A percentile compares a stretch with the other conserved stretches of the same genome.
phyloP scores from a whole-genome alignment of 2,113 vertebrate genomes.

The Neotragus pygmaeus region DNA sequence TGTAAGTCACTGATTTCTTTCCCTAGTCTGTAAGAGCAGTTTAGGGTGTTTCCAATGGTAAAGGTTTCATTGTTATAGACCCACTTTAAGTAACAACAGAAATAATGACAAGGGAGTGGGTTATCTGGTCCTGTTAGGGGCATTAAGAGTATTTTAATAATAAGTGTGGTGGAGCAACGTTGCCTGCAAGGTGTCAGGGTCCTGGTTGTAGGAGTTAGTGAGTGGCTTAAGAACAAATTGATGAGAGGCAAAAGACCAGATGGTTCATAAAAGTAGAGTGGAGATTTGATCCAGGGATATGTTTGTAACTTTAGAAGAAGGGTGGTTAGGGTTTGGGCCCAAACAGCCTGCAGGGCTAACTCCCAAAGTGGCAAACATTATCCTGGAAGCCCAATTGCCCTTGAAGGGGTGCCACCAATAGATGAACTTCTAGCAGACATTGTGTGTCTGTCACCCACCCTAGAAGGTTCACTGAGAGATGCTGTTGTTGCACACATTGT shows the following conservation, averaged over 20 bases:
- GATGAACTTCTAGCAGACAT: neutral
- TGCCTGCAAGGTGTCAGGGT: neutral
- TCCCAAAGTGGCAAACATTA: neutral
- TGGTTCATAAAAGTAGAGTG: neutral
- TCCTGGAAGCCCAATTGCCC: neutral
- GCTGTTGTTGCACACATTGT: neutral
- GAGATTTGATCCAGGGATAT: neutral
- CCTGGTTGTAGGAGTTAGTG: neutral
- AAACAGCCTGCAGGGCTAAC: neutral
- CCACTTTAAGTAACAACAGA: neutral
- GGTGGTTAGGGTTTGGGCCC: neutral
- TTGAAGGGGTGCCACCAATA: neutral
- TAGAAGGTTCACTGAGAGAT: neutral
- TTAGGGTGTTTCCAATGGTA: neutral
- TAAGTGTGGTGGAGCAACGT: neutral
- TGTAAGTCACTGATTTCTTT: neutral
- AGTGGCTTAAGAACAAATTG: neutral
- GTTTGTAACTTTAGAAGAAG: neutral
- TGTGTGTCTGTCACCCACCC: neutral
- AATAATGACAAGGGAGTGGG: neutral
- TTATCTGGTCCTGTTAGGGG: neutral
- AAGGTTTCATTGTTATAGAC: neutral
- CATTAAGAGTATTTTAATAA: neutral
- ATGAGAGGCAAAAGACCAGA: neutral
- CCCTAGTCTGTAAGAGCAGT: neutral